These are phyloP conservation scores for Sphaerophoria rueppellii DNA, from an alignment of 2,888 invertebrate genomes.

Conservation along the genomic window DNA sequence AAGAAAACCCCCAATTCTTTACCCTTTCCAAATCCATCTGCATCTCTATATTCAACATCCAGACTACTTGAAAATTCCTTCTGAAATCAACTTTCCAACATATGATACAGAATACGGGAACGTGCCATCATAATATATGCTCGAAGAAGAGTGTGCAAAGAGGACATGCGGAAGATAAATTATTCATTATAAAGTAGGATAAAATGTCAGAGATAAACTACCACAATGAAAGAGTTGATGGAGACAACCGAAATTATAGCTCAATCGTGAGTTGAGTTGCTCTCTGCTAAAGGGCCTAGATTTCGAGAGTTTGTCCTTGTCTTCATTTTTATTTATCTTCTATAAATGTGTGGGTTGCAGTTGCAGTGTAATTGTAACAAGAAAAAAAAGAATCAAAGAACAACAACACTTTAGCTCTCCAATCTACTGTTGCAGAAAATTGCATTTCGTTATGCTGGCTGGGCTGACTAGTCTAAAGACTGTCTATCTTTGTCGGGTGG, in stretches of 20 bases:
- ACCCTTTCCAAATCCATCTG: slow-evolving; percentile 4
- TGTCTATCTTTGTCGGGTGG: background rate
- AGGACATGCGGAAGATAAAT: slow-evolving; percentile 45
- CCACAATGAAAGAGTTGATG: slow-evolving; percentile 56
- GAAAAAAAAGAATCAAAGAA: background rate
- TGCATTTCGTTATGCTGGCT: slow-evolving; percentile 49
- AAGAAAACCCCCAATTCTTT: background rate
- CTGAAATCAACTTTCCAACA: slow-evolving; percentile 5
- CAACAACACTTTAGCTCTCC: background rate
- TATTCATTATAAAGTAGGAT: slow-evolving; percentile 50
- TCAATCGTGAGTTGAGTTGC: slow-evolving; percentile 50
- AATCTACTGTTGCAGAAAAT: slow-evolving; percentile 65
- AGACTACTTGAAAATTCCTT: slow-evolving; percentile 11
- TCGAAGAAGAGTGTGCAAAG: background rate
- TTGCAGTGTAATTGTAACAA: slow-evolving; percentile 11
- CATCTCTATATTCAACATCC: background rate
- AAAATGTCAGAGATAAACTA: slow-evolving; percentile 64
- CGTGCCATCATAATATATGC: background rate
- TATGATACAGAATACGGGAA: background rate
- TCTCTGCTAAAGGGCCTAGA: background rate
- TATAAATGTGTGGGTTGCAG: background rate
- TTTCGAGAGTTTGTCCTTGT: background rate
- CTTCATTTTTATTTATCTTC: background rate
- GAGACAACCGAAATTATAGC: slow-evolving; percentile 69
- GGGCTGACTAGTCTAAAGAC: background rate